Evolutionary conservation across 2,113 vertebrate species (phyloP).

Genomic region (Larimichthys polyactis): DNA sequence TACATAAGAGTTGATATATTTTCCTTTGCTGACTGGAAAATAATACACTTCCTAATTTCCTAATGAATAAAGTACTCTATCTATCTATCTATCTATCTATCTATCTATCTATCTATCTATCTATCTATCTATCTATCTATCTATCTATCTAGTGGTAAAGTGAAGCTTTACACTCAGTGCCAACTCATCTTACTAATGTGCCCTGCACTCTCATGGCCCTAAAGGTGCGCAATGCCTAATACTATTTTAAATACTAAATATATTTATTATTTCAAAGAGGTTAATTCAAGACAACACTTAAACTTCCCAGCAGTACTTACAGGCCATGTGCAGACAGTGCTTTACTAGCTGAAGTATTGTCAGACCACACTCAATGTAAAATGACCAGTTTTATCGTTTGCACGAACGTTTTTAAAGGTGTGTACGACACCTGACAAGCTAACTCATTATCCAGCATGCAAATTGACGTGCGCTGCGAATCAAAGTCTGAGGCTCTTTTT

Average conservation of each 20-base stretch:
- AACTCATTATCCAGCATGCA: background rate
- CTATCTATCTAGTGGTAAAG: background rate
- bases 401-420: background rate
- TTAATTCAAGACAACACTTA: background rate
- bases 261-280: background rate
- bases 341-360: background rate
- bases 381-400: background rate
- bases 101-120: no score
- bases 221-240: background rate
- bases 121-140: no score
- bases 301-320: background rate
- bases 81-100: no score
- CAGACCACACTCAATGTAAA: background rate
- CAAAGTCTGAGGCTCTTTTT: background rate
- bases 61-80: no score
- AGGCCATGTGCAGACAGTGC: background rate
- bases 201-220: background rate
- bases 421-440: background rate
- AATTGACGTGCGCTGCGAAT: background rate
- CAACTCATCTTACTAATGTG: background rate
- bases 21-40: background rate
- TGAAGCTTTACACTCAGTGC: background rate
- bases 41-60: no score
- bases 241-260: no score
- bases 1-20: background rate